These are phyloP conservation scores for Trissolcus brochymenae DNA, from an alignment of 2,888 invertebrate genomes.

Conservation along the genomic window DNA sequence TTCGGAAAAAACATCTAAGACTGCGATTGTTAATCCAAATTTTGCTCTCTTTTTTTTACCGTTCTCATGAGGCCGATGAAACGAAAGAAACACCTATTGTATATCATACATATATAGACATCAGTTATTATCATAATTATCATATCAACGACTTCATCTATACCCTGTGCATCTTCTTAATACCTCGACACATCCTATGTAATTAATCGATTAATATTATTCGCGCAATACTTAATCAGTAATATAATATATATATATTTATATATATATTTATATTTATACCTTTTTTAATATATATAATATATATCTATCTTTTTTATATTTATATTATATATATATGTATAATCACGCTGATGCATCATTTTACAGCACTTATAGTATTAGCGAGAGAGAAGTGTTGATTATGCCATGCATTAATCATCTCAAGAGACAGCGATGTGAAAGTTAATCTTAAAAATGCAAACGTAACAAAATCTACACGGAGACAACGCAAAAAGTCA, in stretches of 20 bases:
- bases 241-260: constrained; percentile 45
- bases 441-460: constrained; percentile 55
- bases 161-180: constrained; percentile 76
- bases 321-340: constrained; percentile 67
- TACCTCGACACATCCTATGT: constrained; percentile 74
- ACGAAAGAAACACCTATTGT: constrained; percentile 72
- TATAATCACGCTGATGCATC: constrained; percentile 73
- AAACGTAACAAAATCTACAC: constrained; percentile 57
- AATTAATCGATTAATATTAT: constrained; percentile 69
- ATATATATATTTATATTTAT: constrained; percentile 51
- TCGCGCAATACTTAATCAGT: constrained; percentile 61
- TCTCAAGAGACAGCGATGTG: constrained; percentile 56
- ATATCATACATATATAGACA: constrained; percentile 61
- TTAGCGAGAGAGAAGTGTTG: constrained; percentile 62
- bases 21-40: constrained; percentile 64
- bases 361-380: constrained; percentile 70
- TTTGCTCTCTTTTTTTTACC: constrained; percentile 37
- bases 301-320: constrained; percentile 65
- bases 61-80: constrained; percentile 73
- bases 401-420: constrained; percentile 60
- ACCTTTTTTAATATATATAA: constrained; percentile 68
- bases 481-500: constrained; percentile 47
- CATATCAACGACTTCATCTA: constrained; percentile 76
- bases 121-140: constrained; percentile 64
- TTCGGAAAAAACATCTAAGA: constrained; percentile 71